Conservation (phyloP, 1,140 invertebrate species). For the Rhagoletis pomonella region DNA sequence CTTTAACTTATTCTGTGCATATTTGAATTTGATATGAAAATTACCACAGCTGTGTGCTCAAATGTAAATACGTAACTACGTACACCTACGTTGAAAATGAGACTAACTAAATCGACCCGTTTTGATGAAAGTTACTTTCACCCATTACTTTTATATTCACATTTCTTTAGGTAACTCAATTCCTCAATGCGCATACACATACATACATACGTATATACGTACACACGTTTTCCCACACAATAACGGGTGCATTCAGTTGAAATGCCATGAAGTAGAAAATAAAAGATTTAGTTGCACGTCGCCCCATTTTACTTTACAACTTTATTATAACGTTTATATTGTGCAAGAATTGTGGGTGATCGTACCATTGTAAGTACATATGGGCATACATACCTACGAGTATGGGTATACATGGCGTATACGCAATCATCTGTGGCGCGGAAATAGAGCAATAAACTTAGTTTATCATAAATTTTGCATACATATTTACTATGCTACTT, state of each 20-base stretch:
- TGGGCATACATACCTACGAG: neutral
- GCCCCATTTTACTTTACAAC: neutral
- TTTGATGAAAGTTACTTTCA: too few relatives aligned
- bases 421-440: constrained; percentile 3
- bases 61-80: too few relatives aligned
- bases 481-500: constrained; percentile 19
- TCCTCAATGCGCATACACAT: neutral
- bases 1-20: too few relatives aligned
- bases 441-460: constrained; percentile 29
- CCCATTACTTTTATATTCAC: too few relatives aligned
- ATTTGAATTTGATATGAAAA: too few relatives aligned
- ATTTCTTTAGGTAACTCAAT: neutral
- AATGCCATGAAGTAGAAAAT: constrained; percentile 7
- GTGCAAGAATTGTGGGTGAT: too few relatives aligned
- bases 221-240: neutral
- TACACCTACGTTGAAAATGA: too few relatives aligned
- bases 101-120: too few relatives aligned
- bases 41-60: too few relatives aligned
- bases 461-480: constrained; percentile 23
- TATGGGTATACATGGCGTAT: neutral
- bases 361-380: too few relatives aligned
- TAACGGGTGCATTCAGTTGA: neutral
- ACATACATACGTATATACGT: too few relatives aligned
- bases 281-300: neutral
- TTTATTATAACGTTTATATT: neutral